A percentile compares a stretch with the other conserved stretches of the same genome.
These are phyloP conservation scores for Caenorhabditis wallacei DNA, from an alignment of 2,888 invertebrate genomes.

Conservation along the genomic window DNA sequence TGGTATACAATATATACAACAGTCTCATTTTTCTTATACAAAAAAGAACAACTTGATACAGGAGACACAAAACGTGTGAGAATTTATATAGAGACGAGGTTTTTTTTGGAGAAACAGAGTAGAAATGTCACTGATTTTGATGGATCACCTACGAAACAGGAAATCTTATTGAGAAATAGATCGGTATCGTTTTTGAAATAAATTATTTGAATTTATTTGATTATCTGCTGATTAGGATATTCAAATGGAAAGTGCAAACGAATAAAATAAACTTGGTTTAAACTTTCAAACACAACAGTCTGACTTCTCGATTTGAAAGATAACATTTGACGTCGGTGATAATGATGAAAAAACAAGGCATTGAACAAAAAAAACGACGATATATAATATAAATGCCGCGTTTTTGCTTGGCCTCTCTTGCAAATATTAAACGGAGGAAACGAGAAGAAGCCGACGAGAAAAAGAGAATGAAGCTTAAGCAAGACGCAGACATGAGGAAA, in stretches of 20 bases:
- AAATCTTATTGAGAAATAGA: conserved; percentile 35
- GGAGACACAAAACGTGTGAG: not conserved
- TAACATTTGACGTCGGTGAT: too few relatives aligned
- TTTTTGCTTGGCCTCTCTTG: conserved; percentile 30
- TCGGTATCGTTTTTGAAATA: conserved; percentile 35
- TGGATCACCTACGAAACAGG: conserved; percentile 52
- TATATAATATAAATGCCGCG: conserved; percentile 11
- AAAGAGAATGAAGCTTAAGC: conserved; percentile 6
- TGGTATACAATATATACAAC: too few relatives aligned
- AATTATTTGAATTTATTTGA: conserved; percentile 8
- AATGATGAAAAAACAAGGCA: not conserved
- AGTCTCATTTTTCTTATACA: not conserved
- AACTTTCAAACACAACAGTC: too few relatives aligned
- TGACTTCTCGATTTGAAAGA: too few relatives aligned
- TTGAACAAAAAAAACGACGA: conserved; percentile 10
- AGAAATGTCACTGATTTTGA: conserved; percentile 43
- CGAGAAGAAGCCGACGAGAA: conserved; percentile 3
- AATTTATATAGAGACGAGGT: not conserved
- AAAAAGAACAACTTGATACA: conserved; percentile 3
- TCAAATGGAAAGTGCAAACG: too few relatives aligned
- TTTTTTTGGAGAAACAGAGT: conserved; percentile 32
- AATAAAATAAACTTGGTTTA: too few relatives aligned
- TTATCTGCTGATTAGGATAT: too few relatives aligned
- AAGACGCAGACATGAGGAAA: conserved; percentile 42
- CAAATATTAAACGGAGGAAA: conserved; percentile 43